Evolutionary conservation across 2,113 vertebrate genomes (phyloP).

Genomic region (Scartelaos histophorus): DNA sequence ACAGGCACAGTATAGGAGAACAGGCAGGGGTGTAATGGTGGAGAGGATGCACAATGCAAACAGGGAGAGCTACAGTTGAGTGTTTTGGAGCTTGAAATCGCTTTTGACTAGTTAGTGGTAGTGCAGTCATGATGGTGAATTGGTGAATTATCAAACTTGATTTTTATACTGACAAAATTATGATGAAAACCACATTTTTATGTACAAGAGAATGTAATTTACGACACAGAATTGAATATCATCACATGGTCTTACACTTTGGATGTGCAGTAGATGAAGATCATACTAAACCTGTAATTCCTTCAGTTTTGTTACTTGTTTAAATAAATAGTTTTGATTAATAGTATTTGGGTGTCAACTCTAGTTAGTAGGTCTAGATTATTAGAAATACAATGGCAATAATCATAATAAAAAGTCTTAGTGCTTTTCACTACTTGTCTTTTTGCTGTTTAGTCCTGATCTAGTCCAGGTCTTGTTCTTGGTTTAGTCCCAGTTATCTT

Average conservation of each 20-base stretch:
- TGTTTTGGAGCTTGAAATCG: background rate
- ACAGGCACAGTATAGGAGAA: conserved; percentile 21
- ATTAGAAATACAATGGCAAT: too few species aligned
- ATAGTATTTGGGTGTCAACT: too few species aligned
- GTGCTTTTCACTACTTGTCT: too few species aligned
- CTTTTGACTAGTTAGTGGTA: background rate
- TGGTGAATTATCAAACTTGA: background rate
- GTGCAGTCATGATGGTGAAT: background rate
- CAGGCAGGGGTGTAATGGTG: conserved; percentile 27
- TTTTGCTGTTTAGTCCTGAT: too few species aligned
- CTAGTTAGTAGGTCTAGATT: too few species aligned
- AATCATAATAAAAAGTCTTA: too few species aligned
- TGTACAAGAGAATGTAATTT: too few species aligned
- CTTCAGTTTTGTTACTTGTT: background rate
- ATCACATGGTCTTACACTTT: background rate
- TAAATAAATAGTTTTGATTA: too few species aligned
- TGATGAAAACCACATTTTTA: background rate
- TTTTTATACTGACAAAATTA: background rate
- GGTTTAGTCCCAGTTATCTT: too few species aligned
- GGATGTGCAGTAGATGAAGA: background rate
- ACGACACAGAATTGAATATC: background rate
- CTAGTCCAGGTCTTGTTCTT: too few species aligned
- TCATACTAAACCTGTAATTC: background rate
- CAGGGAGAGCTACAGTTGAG: background rate
- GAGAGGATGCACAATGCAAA: conserved; percentile 41